Percentiles rank a stretch among this genome's conserved stretches.
Conservation (phyloP, 2,797 vertebrate genomes). For the Dicrostonyx torquatus region DNA sequence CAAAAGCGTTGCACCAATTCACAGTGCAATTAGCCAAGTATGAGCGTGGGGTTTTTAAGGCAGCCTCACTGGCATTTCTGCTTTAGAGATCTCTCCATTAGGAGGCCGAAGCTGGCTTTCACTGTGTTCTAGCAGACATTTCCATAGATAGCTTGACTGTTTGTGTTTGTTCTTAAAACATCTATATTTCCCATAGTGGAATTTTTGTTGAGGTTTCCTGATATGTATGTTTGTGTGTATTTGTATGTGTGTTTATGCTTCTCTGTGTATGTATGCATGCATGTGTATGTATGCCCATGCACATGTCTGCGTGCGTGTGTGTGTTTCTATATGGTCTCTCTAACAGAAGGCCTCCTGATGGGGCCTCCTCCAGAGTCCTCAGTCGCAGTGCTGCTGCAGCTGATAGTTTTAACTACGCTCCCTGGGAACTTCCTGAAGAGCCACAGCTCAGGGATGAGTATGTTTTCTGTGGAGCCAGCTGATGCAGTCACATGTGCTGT, state of each 20-base stretch:
- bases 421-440: conserved; percentile 59
- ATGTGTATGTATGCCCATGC: not conserved
- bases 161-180: conserved; percentile 1
- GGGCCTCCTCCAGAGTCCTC: not conserved
- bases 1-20: conserved; percentile 7
- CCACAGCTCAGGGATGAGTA: conserved; percentile 48
- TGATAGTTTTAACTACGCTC: conserved; percentile 57
- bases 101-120: not conserved
- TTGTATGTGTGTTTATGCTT: not conserved
- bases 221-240: not conserved
- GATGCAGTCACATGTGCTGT: conserved; percentile 39
- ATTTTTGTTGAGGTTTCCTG: conserved; percentile 26
- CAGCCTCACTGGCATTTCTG: conserved; percentile 19
- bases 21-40: not conserved
- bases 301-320: not conserved
- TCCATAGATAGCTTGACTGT: not conserved
- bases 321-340: not conserved
- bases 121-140: conserved; percentile 14
- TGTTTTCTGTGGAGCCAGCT: conserved; percentile 59
- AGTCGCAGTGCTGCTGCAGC: conserved; percentile 6
- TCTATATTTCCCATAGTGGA: conserved; percentile 39
- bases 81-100: not conserved
- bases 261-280: not conserved
- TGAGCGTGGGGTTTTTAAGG: not conserved
- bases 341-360: conserved; percentile 46